A percentile compares a stretch with the other conserved stretches of the same genome.
phyloP scores from a whole-genome alignment of 2,797 vertebrate genomes.

The Zenarchopterus dispar region DNA sequence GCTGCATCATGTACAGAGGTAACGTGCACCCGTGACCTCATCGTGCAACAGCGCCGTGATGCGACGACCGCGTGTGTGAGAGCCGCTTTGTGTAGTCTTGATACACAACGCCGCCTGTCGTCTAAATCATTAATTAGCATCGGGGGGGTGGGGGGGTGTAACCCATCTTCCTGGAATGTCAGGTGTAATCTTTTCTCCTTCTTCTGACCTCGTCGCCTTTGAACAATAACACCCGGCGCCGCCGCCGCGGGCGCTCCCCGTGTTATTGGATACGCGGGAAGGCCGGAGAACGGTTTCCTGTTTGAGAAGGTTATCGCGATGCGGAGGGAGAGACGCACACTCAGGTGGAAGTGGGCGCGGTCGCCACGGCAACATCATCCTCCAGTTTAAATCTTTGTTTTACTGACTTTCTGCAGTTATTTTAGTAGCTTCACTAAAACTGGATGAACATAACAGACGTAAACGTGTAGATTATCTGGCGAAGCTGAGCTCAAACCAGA shows the following conservation, averaged over 20 bases:
- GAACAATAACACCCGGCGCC: constrained; percentile 39
- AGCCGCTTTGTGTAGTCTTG: constrained; percentile 1
- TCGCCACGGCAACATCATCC: background rate
- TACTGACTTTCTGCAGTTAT: background rate
- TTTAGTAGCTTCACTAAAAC: background rate
- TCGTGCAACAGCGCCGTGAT: no score
- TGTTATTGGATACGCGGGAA: constrained; percentile 60
- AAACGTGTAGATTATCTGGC: no score
- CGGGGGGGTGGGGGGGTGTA: constrained; percentile 38
- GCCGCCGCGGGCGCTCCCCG: constrained; percentile 15
- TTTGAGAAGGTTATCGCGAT: constrained; percentile 17
- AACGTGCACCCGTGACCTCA: constrained; percentile 16
- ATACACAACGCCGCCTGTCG: background rate
- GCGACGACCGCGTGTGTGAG: background rate
- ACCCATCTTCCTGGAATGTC: constrained; percentile 36
- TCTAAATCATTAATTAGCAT: constrained; percentile 70
- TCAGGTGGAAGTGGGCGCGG: background rate
- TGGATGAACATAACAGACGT: no score
- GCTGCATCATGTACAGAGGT: constrained; percentile 87
- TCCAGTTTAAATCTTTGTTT: background rate
- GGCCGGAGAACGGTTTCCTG: constrained; percentile 42
- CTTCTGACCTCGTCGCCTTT: constrained; percentile 23
- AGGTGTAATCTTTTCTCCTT: constrained; percentile 20
- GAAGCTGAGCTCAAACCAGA: no score
- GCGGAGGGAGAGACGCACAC: constrained; percentile 11